A percentile compares a stretch with the other conserved stretches of the same genome.
phyloP scores from a whole-genome alignment of 1,140 invertebrate genomes.

The Listronotus bonariensis region DNA sequence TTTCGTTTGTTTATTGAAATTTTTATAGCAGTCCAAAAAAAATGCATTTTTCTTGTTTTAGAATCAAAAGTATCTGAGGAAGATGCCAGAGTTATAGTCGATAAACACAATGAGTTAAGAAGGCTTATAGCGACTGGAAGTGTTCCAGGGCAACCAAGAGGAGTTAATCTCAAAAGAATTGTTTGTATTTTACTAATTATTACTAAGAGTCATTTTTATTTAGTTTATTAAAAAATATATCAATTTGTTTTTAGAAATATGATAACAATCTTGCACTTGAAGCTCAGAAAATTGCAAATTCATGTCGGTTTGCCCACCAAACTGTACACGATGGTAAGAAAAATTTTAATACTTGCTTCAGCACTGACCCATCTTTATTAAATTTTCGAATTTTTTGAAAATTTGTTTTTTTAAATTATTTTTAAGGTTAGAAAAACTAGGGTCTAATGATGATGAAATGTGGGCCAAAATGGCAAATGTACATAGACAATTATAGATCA shows the following conservation, averaged over 20 bases:
- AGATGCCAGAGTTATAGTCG: slow-evolving; percentile 44
- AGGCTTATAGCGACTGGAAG: slow-evolving; percentile 40
- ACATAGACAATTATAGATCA: too few species aligned
- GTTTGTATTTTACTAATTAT: slow-evolving; percentile 33
- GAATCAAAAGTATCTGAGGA: slow-evolving; percentile 43
- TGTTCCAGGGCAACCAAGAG: slow-evolving; percentile 43
- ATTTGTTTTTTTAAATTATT: too few species aligned
- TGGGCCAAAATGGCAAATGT: too few species aligned
- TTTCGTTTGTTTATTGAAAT: too few species aligned
- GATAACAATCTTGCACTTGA: slow-evolving; percentile 24
- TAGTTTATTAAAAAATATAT: background rate
- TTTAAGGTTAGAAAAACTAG: too few species aligned
- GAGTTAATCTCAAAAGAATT: slow-evolving; percentile 40
- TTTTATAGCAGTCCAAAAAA: too few species aligned
- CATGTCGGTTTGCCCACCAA: slow-evolving; percentile 38
- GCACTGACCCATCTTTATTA: too few species aligned
- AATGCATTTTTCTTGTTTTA: slow-evolving; percentile 10
- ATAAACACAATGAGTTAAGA: slow-evolving; percentile 50
- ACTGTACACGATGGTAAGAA: slow-evolving; percentile 38
- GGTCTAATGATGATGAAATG: too few species aligned
- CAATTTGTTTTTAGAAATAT: slow-evolving; percentile 34
- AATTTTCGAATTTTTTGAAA: too few species aligned
- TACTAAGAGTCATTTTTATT: background rate
- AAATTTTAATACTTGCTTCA: too few species aligned
- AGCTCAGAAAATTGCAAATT: slow-evolving; percentile 44